A percentile compares a stretch with the other conserved stretches of the same genome.
These are phyloP conservation scores for Danionella cerebrum DNA, from an alignment of 2,113 vertebrate species.

Conservation along the genomic window DNA sequence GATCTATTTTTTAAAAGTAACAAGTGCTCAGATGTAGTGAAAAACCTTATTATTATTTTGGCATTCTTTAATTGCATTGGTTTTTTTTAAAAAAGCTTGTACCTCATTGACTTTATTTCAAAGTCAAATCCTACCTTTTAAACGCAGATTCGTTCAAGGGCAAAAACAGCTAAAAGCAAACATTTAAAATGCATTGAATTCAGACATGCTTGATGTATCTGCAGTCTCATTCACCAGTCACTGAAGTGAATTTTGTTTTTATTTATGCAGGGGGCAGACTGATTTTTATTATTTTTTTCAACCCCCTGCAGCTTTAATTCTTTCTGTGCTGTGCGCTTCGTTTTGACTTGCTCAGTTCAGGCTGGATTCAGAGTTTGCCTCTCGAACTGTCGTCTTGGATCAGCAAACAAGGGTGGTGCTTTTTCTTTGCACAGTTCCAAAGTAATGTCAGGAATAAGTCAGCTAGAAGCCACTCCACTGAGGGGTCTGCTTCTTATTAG, in stretches of 20 bases:
- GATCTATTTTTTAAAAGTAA: no score
- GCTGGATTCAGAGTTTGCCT: conserved; percentile 21
- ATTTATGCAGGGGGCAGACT: neutral
- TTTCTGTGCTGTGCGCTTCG: neutral
- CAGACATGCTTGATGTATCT: neutral
- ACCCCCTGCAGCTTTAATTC: neutral
- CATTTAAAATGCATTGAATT: neutral
- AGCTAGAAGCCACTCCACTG: conserved; percentile 1
- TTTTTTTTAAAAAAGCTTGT: neutral
- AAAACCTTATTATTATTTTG: neutral
- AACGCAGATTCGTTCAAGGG: neutral
- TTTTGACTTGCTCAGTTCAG: conserved; percentile 7
- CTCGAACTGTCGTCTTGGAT: conserved; percentile 34
- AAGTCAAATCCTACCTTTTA: neutral
- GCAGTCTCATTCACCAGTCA: neutral
- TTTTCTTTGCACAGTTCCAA: conserved; percentile 26
- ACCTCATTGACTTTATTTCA: neutral
- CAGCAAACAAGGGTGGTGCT: conserved; percentile 20
- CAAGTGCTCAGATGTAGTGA: no score
- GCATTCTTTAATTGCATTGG: neutral
- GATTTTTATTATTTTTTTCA: neutral
- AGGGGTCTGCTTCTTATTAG: conserved; percentile 40
- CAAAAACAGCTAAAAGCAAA: neutral
- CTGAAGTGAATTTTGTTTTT: neutral
- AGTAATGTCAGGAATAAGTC: conserved; percentile 24